Evolutionary conservation across 2,888 invertebrate species (phyloP).

Genomic region (Atherix ibis): DNA sequence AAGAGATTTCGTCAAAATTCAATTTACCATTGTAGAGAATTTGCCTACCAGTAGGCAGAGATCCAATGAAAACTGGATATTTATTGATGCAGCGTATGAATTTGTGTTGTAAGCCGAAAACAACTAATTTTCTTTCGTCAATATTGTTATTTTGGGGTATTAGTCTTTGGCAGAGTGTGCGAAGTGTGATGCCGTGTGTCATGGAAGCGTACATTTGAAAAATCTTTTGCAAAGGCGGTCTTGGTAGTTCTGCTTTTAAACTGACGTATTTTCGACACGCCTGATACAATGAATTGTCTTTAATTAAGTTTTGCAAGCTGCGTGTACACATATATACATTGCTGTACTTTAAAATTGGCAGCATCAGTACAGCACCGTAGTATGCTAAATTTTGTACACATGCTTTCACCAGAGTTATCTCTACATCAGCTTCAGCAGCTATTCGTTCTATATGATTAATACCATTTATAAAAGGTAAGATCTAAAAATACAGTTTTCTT

Average conservation of each 20-base stretch:
- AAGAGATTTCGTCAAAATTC: constrained; percentile 82
- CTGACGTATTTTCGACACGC: constrained; percentile 44
- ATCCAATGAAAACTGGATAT: constrained; percentile 36
- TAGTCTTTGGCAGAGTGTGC: constrained; percentile 49
- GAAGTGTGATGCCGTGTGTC: constrained; percentile 52
- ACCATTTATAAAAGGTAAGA: constrained; percentile 78
- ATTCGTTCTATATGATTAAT: constrained; percentile 84
- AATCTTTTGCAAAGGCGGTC: constrained; percentile 27
- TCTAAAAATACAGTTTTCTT: constrained; percentile 32
- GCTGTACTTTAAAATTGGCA: constrained; percentile 70
- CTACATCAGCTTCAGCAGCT: constrained; percentile 78
- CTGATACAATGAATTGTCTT: constrained; percentile 47
- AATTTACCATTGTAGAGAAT: constrained; percentile 63
- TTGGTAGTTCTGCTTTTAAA: constrained; percentile 21
- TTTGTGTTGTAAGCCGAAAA: constrained; percentile 41
- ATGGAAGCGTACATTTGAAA: constrained; percentile 46
- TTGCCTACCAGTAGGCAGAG: constrained; percentile 36
- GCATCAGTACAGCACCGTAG: constrained; percentile 53
- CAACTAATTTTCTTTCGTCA: constrained; percentile 37
- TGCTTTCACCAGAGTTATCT: constrained; percentile 83
- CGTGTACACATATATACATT: constrained; percentile 74
- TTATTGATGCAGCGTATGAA: constrained; percentile 42
- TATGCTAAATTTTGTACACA: constrained; percentile 85
- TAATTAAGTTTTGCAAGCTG: constrained; percentile 49
- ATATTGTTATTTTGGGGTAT: constrained; percentile 42